Evolutionary conservation across 2,113 vertebrate genomes (phyloP).

Genomic region (Neopipo cinnamomea): DNA sequence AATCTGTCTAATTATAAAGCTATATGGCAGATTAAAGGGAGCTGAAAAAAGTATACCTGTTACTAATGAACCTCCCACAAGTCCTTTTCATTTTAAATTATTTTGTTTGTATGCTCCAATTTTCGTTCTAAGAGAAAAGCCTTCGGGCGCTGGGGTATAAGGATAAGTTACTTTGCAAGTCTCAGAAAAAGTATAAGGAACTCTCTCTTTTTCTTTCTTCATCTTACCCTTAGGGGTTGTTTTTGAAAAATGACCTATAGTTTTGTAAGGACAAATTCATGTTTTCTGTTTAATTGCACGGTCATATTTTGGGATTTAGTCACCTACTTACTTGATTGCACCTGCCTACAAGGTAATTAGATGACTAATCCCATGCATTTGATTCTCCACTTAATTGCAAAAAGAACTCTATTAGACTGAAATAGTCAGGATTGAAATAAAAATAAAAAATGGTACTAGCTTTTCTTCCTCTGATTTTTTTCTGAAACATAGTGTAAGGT

Average conservation of each 20-base stretch:
- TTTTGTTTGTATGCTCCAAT: not conserved
- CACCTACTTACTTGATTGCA: not conserved
- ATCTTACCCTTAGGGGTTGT: not conserved
- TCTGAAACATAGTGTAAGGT: not conserved
- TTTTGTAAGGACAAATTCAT: not conserved
- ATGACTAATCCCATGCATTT: not conserved
- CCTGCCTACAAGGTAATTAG: not conserved
- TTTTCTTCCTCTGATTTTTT: not conserved
- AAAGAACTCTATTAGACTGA: not conserved
- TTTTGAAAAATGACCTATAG: slow-evolving; percentile 7
- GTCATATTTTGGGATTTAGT: not conserved
- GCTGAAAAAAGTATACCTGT: not conserved
- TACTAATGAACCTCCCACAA: not conserved
- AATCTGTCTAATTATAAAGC: not conserved
- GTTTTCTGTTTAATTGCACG: not conserved
- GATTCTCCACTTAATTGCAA: not conserved
- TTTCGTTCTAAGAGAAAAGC: not conserved
- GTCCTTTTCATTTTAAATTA: not conserved
- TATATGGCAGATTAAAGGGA: not conserved
- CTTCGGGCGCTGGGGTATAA: not conserved
- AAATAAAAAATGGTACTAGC: not conserved
- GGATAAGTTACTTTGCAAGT: not conserved
- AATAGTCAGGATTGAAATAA: not conserved
- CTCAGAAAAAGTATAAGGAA: not conserved
- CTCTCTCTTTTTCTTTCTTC: not conserved